These are phyloP conservation scores for Trachelus stipa DNA, from an alignment of 2,888 invertebrate genomes.

Conservation along the genomic window DNA sequence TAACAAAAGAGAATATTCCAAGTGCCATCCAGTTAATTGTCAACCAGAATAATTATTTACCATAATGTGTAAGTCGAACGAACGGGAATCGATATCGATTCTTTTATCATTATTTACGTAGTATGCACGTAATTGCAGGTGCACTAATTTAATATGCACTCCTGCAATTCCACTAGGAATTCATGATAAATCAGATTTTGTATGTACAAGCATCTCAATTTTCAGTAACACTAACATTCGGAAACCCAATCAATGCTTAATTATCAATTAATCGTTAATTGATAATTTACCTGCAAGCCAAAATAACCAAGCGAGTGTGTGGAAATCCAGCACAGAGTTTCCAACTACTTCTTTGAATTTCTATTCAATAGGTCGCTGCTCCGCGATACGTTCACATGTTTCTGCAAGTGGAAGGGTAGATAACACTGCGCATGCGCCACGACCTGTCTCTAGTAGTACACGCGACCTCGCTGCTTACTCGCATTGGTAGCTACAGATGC, in stretches of 20 bases:
- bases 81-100: too few species aligned
- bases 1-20: too few species aligned
- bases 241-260: not conserved
- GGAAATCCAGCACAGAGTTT: not conserved
- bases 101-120: too few species aligned
- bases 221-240: not conserved
- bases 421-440: not conserved
- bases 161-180: not conserved
- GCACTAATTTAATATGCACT: not conserved
- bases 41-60: too few species aligned
- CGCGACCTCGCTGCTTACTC: not conserved
- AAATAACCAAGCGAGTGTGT: not conserved
- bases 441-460: not conserved
- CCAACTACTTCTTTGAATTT: not conserved
- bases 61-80: too few species aligned
- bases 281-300: not conserved
- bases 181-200: not conserved
- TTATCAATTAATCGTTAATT: not conserved
- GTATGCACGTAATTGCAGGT: too few species aligned
- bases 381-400: not conserved
- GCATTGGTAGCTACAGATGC: not conserved
- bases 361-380: not conserved
- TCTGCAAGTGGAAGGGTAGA: not conserved
- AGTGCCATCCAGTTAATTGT: too few species aligned
- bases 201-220: not conserved